Evolutionary conservation across 2,113 vertebrate species (phyloP), one percentile per base, ranked within the genome.

Genomic region (Leptodactylus fuscus): DNA sequence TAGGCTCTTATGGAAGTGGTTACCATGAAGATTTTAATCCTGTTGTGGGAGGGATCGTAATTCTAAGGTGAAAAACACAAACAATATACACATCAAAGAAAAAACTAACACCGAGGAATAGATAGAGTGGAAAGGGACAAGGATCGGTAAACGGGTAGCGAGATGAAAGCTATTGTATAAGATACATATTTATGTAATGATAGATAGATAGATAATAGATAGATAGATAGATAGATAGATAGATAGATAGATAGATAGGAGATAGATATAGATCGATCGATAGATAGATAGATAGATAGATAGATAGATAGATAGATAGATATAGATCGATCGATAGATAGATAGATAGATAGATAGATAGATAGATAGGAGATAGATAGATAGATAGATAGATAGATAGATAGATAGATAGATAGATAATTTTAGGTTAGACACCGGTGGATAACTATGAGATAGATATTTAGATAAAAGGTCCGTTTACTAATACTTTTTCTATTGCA

Each of bases 301-400:
- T 10, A 51, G 49, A 51, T 51, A 51, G 49, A 51, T 51, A 51
- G 46, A 49, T 49, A 49, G 7, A 12, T 12, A 13, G 46, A 49
- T 12, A 51, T 51, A 51, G 49, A 51, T 51, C 10, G 49, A 55
- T 55, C 22, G n/a, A 55, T 55, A 55, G 51, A 55, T 55, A n/a
- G 20, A 55, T 55, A 55, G 51, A 55, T 55, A 55, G 51, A 55
- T 55, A 55, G 55, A 58, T 58, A 58, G 55, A 58, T 58, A 58
- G 62, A 67, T 67, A 69, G 65, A 69, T 69, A 69, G 29, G 2
- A 6, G 27, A 32, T 65, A 32, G 60, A 58, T 58, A 58, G 22
- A 58, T 58, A 58, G 53, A 58, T n/a, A 58, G 53, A 58, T 27
- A 60, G n/a, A 58, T 60, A 60, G 55, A 60, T 60, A 27, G 55